Conservation (phyloP, 2,888 invertebrate species). For the Nomada fucata region DNA sequence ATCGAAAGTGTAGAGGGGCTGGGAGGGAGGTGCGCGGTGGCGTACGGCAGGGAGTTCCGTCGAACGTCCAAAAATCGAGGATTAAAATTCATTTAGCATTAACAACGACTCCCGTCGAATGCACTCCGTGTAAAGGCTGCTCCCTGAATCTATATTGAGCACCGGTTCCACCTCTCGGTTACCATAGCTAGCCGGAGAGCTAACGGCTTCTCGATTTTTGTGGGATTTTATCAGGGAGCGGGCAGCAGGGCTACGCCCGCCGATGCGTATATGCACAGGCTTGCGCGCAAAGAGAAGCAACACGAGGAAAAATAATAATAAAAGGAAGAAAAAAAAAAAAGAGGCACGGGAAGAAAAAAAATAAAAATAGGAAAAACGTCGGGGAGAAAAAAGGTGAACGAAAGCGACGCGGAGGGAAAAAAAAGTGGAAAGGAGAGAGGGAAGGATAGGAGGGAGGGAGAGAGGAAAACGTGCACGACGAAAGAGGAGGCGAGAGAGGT, state of each 20-base stretch:
- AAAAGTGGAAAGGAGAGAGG: slow-evolving; percentile 11
- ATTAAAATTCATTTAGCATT: slow-evolving; percentile 67
- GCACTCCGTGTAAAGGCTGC: slow-evolving; percentile 69
- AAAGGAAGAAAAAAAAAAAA: slow-evolving; percentile 36
- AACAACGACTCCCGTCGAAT: slow-evolving; percentile 67
- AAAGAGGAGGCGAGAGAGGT: not conserved
- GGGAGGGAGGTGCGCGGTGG: not conserved
- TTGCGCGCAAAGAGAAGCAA: slow-evolving; percentile 70
- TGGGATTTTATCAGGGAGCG: slow-evolving; percentile 78
- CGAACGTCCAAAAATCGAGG: slow-evolving; percentile 52
- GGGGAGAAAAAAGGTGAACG: not conserved
- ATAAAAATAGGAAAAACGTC: not conserved
- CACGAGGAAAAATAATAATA: slow-evolving; percentile 58
- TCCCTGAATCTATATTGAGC: slow-evolving; percentile 72
- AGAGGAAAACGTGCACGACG: not conserved
- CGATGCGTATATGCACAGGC: slow-evolving; percentile 73
- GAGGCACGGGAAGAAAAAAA: slow-evolving; percentile 4
- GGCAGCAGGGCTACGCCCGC: slow-evolving; percentile 69
- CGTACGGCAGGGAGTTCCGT: slow-evolving; percentile 40
- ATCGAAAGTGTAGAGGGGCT: not conserved
- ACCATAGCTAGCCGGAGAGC: slow-evolving; percentile 67
- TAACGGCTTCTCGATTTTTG: slow-evolving; percentile 79
- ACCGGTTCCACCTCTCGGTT: slow-evolving; percentile 69
- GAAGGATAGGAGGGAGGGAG: not conserved
- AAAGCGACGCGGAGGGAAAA: not conserved